phyloP scores from a whole-genome alignment of 1,140 invertebrate genomes.

The Pantala flavescens region DNA sequence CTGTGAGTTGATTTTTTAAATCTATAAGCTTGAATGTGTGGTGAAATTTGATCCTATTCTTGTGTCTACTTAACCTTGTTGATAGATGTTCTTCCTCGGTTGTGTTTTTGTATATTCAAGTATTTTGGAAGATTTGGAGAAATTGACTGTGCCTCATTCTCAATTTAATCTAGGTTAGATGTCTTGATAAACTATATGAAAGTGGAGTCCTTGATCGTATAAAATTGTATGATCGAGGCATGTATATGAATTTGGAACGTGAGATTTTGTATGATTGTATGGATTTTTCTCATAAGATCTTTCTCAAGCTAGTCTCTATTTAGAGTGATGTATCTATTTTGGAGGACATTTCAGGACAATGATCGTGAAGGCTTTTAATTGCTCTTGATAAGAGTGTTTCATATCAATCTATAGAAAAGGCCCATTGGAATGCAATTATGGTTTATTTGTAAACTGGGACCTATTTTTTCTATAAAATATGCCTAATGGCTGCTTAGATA shows the following conservation, averaged over 20 bases:
- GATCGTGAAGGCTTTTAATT: neutral
- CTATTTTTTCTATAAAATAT: too few relatives aligned
- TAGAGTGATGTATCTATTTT: neutral
- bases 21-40: too few relatives aligned
- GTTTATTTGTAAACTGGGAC: too few relatives aligned
- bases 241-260: too few relatives aligned
- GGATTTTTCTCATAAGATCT: neutral
- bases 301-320: neutral
- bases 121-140: neutral
- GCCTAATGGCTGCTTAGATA: too few relatives aligned
- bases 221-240: too few relatives aligned
- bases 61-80: too few relatives aligned
- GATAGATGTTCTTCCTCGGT: neutral
- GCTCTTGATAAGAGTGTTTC: neutral
- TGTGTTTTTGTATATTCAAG: neutral
- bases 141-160: neutral
- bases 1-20: too few relatives aligned
- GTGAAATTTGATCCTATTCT: too few relatives aligned
- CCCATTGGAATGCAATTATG: too few relatives aligned
- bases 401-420: too few relatives aligned
- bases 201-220: too few relatives aligned
- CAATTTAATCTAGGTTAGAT: neutral
- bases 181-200: neutral
- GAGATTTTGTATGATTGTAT: neutral
- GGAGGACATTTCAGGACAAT: neutral